These are phyloP conservation scores for Leptinotarsa lineolata DNA, from an alignment of 1,140 invertebrate species.

Conservation along the genomic window DNA sequence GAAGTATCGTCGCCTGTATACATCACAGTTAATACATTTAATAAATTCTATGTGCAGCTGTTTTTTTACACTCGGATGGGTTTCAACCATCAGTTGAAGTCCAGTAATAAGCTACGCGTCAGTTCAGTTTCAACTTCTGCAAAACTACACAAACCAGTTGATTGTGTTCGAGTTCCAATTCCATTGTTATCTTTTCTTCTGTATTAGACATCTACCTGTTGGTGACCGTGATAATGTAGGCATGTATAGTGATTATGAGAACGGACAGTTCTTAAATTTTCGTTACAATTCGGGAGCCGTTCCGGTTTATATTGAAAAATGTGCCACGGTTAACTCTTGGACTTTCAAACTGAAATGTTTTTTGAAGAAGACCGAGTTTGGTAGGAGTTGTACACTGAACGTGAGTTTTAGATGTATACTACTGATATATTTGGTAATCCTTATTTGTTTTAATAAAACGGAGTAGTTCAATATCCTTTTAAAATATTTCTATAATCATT, in stretches of 20 bases:
- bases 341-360: constrained; percentile 45
- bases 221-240: constrained; percentile 14
- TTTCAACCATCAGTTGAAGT: constrained; percentile 18
- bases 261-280: constrained; percentile 33
- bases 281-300: constrained; percentile 37
- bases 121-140: constrained; percentile 19
- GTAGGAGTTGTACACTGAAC: constrained; percentile 24
- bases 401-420: constrained; percentile 18
- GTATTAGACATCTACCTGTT: background rate
- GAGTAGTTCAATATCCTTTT: too few species aligned
- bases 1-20: background rate
- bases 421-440: too few species aligned
- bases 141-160: background rate
- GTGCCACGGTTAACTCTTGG: constrained; percentile 43
- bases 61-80: constrained; percentile 27
- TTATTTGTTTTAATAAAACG: too few species aligned
- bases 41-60: constrained; percentile 25
- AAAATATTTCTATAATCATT: too few species aligned
- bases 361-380: constrained; percentile 34
- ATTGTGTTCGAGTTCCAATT: background rate
- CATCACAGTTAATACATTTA: background rate
- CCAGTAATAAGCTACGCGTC: constrained; percentile 22
- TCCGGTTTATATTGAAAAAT: constrained; percentile 45
- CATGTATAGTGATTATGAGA: constrained; percentile 36
- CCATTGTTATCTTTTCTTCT: background rate